Percentiles rank a stretch among this genome's conserved stretches.
Conservation (phyloP, 2,113 vertebrate genomes). For the Shinisaurus crocodilurus region DNA sequence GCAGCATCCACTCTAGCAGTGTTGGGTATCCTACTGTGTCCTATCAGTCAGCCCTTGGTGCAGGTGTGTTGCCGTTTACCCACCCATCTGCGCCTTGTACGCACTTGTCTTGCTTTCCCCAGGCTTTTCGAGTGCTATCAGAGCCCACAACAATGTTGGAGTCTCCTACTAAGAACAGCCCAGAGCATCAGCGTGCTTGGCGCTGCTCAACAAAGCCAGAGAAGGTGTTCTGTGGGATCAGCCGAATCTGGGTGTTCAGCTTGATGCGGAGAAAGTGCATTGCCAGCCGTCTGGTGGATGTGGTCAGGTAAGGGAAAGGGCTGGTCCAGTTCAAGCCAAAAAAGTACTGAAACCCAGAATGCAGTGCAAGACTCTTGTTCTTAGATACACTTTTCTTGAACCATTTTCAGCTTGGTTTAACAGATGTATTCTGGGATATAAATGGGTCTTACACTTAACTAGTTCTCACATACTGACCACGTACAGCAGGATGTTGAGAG, state of each 20-base stretch:
- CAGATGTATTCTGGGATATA: background rate
- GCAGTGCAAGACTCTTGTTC: background rate
- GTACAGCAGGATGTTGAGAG: background rate
- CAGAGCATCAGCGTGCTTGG: constrained; percentile 87
- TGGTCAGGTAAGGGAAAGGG: constrained; percentile 79
- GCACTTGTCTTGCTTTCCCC: background rate
- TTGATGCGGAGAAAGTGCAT: constrained; percentile 81
- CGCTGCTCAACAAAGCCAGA: constrained; percentile 85
- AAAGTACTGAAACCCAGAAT: background rate
- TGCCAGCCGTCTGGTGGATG: constrained; percentile 88
- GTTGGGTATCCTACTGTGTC: background rate
- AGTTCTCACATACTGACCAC: background rate
- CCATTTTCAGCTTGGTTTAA: background rate
- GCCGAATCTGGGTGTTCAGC: constrained; percentile 94
- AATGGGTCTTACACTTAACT: background rate
- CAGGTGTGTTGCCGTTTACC: background rate
- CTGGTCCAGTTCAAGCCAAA: background rate
- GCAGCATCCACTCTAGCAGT: background rate
- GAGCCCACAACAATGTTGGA: constrained; percentile 64
- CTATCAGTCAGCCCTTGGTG: too few species aligned
- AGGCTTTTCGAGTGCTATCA: constrained; percentile 89
- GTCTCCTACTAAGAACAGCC: constrained; percentile 61
- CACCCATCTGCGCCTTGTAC: background rate
- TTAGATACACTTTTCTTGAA: background rate
- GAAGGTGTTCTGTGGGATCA: constrained; percentile 87